Conservation (phyloP, 1,140 invertebrate genomes). For the Parasteatoda tepidariorum region DNA sequence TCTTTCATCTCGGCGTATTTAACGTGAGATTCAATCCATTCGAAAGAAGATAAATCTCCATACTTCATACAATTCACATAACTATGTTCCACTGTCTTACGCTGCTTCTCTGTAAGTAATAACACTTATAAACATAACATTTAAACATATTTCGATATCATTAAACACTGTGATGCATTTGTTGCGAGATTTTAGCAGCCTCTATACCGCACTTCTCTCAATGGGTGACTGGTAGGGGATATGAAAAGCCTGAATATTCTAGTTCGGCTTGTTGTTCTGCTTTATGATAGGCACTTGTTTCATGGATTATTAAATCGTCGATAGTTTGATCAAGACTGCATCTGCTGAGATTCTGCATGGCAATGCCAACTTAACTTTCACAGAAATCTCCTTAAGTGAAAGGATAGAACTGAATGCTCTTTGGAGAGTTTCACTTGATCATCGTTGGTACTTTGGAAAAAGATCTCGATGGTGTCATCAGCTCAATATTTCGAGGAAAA, state of each 20-base stretch:
- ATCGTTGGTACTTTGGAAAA: no score
- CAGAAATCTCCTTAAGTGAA: no score
- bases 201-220: background rate
- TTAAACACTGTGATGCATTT: conserved; percentile 75
- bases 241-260: conserved; percentile 72
- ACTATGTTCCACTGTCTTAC: background rate
- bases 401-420: no score
- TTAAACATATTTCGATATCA: conserved; percentile 93
- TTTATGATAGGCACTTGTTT: no score
- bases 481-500: no score
- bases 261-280: conserved; percentile 84
- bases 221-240: background rate
- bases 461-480: no score
- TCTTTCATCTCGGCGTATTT: conserved; percentile 64
- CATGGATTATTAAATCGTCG: no score
- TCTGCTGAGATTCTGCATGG: no score
- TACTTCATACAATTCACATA: conserved; percentile 75
- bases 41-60: conserved; percentile 88
- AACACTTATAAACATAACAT: no score
- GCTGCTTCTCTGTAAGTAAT: conserved; percentile 66
- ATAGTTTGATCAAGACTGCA: no score
- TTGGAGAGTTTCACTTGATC: no score
- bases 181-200: background rate
- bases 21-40: conserved; percentile 92
- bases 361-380: no score